Percentiles rank a stretch among this genome's conserved stretches.
Evolutionary conservation across 2,113 vertebrate genomes (phyloP).

Genomic region (Perccottus glenii): DNA sequence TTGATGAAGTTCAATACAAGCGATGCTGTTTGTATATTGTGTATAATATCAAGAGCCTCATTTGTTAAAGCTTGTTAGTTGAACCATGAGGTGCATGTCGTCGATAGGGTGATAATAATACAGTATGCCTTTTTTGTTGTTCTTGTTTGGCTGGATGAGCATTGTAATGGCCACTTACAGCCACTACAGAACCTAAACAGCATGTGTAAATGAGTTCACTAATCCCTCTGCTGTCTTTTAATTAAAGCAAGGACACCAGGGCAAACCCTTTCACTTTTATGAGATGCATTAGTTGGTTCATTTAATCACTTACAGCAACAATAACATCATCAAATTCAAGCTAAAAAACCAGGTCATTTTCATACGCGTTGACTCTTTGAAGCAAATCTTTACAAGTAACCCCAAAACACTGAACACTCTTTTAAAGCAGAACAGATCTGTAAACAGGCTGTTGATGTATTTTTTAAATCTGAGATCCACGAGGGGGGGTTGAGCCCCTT

Average conservation of each 20-base stretch:
- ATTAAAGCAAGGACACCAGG: conserved; percentile 54
- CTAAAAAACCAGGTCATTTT: background rate
- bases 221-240: conserved; percentile 58
- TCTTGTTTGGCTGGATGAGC: conserved; percentile 20
- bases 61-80: background rate
- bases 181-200: conserved; percentile 50
- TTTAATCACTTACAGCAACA: conserved; percentile 1
- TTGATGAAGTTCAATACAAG: background rate
- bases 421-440: background rate
- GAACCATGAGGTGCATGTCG: no score
- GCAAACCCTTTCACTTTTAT: conserved; percentile 34
- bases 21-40: background rate
- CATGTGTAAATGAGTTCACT: conserved; percentile 53
- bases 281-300: conserved; percentile 1
- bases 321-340: no score
- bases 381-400: background rate
- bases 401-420: background rate
- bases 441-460: background rate
- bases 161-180: conserved; percentile 45
- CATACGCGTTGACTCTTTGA: background rate
- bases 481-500: background rate
- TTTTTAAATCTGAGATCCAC: background rate
- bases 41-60: background rate
- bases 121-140: conserved; percentile 24
- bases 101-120: background rate